Percentiles rank a stretch among this genome's conserved stretches.
Evolutionary conservation across 2,888 invertebrate species (phyloP).

Genomic region (Amphipoea lucens): DNA sequence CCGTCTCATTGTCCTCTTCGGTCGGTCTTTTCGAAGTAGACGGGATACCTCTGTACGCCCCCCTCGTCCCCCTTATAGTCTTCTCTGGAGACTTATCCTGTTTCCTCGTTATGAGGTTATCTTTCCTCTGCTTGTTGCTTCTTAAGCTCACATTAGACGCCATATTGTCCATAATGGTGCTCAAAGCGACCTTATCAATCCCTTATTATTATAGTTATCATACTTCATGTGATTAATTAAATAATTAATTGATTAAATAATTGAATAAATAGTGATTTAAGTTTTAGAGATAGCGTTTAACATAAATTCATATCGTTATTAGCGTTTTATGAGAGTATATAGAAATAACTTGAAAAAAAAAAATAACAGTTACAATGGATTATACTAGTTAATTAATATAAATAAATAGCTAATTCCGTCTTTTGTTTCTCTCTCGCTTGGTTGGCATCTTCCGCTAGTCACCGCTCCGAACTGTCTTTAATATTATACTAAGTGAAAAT

Average conservation of each 20-base stretch:
- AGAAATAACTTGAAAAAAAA: conserved; percentile 61
- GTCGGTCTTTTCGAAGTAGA: conserved; percentile 84
- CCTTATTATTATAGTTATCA: conserved; percentile 67
- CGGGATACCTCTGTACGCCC: conserved; percentile 85
- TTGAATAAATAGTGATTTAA: conserved; percentile 75
- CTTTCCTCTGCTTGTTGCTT: conserved; percentile 86
- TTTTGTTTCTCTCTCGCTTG: conserved; percentile 88
- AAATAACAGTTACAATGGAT: conserved; percentile 74
- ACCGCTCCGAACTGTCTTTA: conserved; percentile 75
- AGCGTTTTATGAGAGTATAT: conserved; percentile 64
- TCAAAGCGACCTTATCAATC: conserved; percentile 51
- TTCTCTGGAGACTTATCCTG: conserved; percentile 90
- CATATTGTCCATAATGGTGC: conserved; percentile 87
- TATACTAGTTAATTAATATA: conserved; percentile 81
- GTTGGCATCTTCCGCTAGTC: conserved; percentile 82
- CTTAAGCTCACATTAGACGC: conserved; percentile 85
- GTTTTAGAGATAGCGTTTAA: conserved; percentile 68
- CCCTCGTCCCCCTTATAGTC: conserved; percentile 86
- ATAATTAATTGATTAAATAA: conserved; percentile 65
- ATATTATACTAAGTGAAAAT: conserved; percentile 74
- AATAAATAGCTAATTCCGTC: conserved; percentile 89
- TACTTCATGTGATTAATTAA: conserved; percentile 67
- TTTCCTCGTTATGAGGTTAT: conserved; percentile 88
- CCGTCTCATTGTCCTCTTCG: conserved; percentile 83
- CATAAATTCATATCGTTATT: conserved; percentile 69